Evolutionary conservation across 1,140 invertebrate genomes (phyloP), one percentile per base, ranked within the genome.

Genomic region (Babylonia areolata): DNA sequence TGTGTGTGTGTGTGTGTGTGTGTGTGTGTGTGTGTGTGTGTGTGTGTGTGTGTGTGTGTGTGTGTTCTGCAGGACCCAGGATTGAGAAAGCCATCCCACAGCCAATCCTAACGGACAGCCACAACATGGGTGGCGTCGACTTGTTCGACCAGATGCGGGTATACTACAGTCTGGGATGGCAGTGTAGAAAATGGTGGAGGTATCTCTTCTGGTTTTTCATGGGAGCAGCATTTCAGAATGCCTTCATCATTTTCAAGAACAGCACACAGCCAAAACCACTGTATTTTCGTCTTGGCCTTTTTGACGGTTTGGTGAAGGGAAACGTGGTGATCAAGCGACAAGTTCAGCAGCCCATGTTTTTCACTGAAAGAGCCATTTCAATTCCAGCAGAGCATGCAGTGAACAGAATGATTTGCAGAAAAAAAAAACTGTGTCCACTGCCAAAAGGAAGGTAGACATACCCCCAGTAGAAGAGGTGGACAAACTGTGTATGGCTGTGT

Each of bases 141-240:
- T 5, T 64, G 33, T 28, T 9, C 15, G 81, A 83, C 81, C 51
- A 58, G 11, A 33, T 33, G 5, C 42, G 81, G 31, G 54, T 51
- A 20, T 83, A 83, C 58, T 83, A 83, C 81, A 46, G 28, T 64
- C 51, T 83, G 28, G 81, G 51, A 3, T 51, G 46, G 33, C 28
- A 17, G 3, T 54, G 81, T 51, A 58, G 35, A n/a, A 83, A 83
- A 35, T 83, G 81, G 81, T 83, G 81, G 81, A 28, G 81, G 3
- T 58, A 58, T 40, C 28, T 54, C 23, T 33, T 83, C 6, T 83
- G 81, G 81, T 83, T 83, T 35, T 69, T 64, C 31, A n/a, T 83
- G 28, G 64, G 54, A 58, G 23, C 20, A 58, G 42, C 46, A n/a
- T 23, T 83, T 2, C n/a, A 64, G 28, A 64, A 83, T 37, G 46